phyloP scores from a whole-genome alignment of 2,888 invertebrate genomes.

The Chymomyza fuscimana region DNA sequence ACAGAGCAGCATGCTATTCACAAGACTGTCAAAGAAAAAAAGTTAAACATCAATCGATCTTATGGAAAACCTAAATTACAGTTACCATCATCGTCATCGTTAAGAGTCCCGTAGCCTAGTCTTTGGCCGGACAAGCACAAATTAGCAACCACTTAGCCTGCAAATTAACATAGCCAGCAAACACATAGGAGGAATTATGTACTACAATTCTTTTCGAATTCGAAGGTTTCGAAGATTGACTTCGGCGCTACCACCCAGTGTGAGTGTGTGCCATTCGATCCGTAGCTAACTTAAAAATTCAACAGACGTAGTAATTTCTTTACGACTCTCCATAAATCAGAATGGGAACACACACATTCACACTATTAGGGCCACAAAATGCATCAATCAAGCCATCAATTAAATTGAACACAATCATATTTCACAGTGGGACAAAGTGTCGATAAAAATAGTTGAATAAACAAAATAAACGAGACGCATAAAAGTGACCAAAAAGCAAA shows the following conservation, averaged over 20 bases:
- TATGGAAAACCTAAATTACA: too few species aligned
- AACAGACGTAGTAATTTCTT: constrained; percentile 41
- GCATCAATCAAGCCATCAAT: constrained; percentile 61
- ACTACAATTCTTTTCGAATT: background rate
- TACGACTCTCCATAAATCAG: constrained; percentile 49
- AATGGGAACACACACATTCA: background rate
- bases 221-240: background rate
- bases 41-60: constrained; percentile 28
- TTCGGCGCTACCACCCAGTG: background rate
- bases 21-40: constrained; percentile 37
- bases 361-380: constrained; percentile 19
- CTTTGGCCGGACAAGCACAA: background rate
- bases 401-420: constrained; percentile 57
- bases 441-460: constrained; percentile 43
- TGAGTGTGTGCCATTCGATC: background rate
- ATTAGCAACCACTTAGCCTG: constrained; percentile 36
- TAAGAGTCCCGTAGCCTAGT: background rate
- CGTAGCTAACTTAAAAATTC: constrained; percentile 25
- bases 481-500: constrained; percentile 59
- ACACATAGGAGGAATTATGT: too few species aligned
- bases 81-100: background rate
- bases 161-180: background rate
- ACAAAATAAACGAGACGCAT: constrained; percentile 56
- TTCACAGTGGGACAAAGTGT: constrained; percentile 36
- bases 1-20: constrained; percentile 25